These are phyloP conservation scores for Neolamprologus longior DNA, from an alignment of 2,113 vertebrate species.

Conservation along the genomic window DNA sequence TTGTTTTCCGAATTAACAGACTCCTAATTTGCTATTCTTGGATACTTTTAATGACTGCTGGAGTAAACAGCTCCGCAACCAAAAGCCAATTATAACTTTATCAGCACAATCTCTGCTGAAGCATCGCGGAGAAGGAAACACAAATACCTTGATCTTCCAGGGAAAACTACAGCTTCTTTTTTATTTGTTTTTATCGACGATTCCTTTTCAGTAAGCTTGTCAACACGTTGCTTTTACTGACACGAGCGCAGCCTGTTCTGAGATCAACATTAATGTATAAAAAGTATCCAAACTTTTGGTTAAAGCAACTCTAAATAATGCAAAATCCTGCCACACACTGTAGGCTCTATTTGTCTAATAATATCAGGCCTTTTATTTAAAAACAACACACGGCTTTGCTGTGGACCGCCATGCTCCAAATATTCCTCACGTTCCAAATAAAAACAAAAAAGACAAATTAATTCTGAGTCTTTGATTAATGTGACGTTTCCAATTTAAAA, in stretches of 20 bases:
- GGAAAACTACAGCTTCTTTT: background rate
- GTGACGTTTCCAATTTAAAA: conserved; percentile 29
- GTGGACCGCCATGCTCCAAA: background rate
- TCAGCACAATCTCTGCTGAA: conserved; percentile 50
- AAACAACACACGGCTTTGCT: background rate
- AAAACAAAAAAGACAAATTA: background rate
- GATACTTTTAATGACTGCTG: conserved; percentile 73
- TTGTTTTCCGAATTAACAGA: conserved; percentile 69
- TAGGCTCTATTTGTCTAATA: background rate
- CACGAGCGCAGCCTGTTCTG: conserved; percentile 16
- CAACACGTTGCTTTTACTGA: conserved; percentile 62
- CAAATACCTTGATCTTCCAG: conserved; percentile 66
- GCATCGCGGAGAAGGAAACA: conserved; percentile 39
- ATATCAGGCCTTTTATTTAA: background rate
- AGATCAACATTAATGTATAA: conserved; percentile 41
- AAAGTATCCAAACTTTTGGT: conserved; percentile 25
- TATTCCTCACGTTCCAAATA: background rate
- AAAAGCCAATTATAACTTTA: conserved; percentile 74
- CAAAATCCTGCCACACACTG: background rate
- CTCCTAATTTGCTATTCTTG: conserved; percentile 76
- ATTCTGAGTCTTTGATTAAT: background rate
- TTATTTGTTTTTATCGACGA: conserved; percentile 31
- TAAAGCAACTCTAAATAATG: background rate
- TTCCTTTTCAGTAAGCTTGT: conserved; percentile 57
- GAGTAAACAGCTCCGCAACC: conserved; percentile 64